These are phyloP conservation scores for Struthidea cinerea DNA, from an alignment of 2,113 vertebrate species.

Conservation along the genomic window DNA sequence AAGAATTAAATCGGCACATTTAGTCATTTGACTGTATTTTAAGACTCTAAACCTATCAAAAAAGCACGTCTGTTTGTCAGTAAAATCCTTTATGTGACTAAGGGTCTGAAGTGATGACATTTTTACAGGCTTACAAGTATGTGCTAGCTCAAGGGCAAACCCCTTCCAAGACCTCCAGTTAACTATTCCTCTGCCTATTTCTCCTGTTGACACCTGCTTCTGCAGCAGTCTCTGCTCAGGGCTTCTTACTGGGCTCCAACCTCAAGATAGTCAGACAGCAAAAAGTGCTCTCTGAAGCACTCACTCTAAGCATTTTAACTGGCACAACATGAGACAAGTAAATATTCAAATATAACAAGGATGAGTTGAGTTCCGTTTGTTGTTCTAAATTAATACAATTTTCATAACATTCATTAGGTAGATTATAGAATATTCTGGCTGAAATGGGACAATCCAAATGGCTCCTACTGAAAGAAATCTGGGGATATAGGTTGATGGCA, in stretches of 20 bases:
- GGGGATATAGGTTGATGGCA: fast-evolving
- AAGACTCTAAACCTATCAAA: neutral
- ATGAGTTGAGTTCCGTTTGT: neutral
- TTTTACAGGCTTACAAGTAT: neutral
- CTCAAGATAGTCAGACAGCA: neutral
- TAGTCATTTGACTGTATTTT: neutral
- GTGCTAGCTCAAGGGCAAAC: neutral
- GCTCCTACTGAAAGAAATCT: neutral
- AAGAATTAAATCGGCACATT: neutral
- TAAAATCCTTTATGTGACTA: neutral
- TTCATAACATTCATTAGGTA: neutral
- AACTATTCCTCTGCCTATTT: neutral
- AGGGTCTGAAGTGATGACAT: neutral
- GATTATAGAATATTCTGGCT: neutral
- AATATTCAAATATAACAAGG: neutral
- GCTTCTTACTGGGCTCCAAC: neutral
- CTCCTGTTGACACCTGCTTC: neutral
- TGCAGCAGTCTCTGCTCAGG: neutral
- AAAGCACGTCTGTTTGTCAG: neutral
- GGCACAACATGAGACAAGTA: neutral
- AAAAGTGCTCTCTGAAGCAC: neutral
- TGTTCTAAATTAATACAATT: neutral
- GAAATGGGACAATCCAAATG: neutral
- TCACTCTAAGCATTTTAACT: neutral
- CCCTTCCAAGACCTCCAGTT: neutral